Evolutionary conservation across 2,888 invertebrate genomes (phyloP), one percentile per base, ranked within the genome.

Genomic region (Lithodes maja): DNA sequence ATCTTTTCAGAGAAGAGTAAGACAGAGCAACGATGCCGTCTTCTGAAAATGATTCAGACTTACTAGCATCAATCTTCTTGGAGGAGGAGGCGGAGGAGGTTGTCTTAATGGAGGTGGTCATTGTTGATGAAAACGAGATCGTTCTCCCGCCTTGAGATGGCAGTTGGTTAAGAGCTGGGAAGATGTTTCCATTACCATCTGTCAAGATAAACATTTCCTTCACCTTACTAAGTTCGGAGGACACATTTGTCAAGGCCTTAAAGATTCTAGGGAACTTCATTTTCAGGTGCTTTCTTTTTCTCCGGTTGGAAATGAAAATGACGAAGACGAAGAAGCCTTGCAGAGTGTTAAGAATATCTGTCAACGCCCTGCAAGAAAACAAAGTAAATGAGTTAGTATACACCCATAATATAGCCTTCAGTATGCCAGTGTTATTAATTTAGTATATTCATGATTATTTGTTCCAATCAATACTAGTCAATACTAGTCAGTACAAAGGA

Each of bases 241-340:
- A n/a, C 71, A 71, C 71, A 1, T n/a, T 71, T 17, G 2, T 71
- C 71, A 71, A 3, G n/a, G n/a, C 71, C 5, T 5, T 17, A n/a
- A n/a, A 12, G 3, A 71, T 17, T n/a, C n/a, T n/a, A 1, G 71
- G 71, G 71, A 68, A 78, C 17, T 77, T 77, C 9, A 52, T 75
- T 53, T 85, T 84, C 50, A 84, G 61, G 3, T 74, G 61, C 52
- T 61, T 84, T 52, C 71, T 79, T 49, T 84, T 88, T n/a, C 52
- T 74, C 5, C 53, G 54, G 55, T 84, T 61, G 53, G 84, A n/a
- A 49, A 88, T 17, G 53, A 88, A 88, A 53, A 88, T 85, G 5
- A 81, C 2, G 15, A 88, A 81, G 9, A 88, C 75, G 75, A 88
- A 85, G 80, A 88, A 74, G 17, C 88, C 88, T 81, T 88, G 88